phyloP scores from a whole-genome alignment of 2,888 invertebrate species.

The Deilephila porcellus region DNA sequence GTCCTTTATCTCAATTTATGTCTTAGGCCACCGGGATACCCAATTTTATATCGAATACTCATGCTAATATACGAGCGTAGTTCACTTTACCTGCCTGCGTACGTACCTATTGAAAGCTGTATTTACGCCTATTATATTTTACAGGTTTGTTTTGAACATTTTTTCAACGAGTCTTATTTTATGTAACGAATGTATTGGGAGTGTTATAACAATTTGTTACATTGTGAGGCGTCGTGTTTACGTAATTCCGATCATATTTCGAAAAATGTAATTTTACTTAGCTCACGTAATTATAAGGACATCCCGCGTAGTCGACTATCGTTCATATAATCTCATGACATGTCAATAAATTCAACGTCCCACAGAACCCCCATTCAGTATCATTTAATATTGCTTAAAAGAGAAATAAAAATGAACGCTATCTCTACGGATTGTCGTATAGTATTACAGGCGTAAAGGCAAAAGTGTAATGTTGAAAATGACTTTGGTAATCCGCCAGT shows the following conservation, averaged over 20 bases:
- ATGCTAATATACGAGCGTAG: slow-evolving; percentile 12
- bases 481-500: slow-evolving; percentile 60
- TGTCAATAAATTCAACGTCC: slow-evolving; percentile 38
- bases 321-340: slow-evolving; percentile 37
- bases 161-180: slow-evolving; percentile 19
- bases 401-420: slow-evolving; percentile 53
- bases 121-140: slow-evolving; percentile 18
- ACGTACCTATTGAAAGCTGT: slow-evolving; percentile 14
- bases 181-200: slow-evolving; percentile 18
- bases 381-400: slow-evolving; percentile 50
- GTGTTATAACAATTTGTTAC: slow-evolving; percentile 5
- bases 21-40: slow-evolving; percentile 39
- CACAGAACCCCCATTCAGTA: slow-evolving; percentile 40
- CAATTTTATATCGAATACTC: slow-evolving; percentile 32
- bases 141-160: slow-evolving; percentile 16
- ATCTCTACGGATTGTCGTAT: slow-evolving; percentile 46
- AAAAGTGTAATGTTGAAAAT: slow-evolving; percentile 54
- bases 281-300: slow-evolving; percentile 15
- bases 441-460: slow-evolving; percentile 46
- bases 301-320: slow-evolving; percentile 34
- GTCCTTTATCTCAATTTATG: slow-evolving; percentile 44
- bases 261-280: neutral
- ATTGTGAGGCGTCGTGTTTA: neutral
- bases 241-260: neutral
- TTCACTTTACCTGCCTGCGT: slow-evolving; percentile 16